Conservation (phyloP, 2,888 invertebrate genomes). For the Rotaria socialis region DNA sequence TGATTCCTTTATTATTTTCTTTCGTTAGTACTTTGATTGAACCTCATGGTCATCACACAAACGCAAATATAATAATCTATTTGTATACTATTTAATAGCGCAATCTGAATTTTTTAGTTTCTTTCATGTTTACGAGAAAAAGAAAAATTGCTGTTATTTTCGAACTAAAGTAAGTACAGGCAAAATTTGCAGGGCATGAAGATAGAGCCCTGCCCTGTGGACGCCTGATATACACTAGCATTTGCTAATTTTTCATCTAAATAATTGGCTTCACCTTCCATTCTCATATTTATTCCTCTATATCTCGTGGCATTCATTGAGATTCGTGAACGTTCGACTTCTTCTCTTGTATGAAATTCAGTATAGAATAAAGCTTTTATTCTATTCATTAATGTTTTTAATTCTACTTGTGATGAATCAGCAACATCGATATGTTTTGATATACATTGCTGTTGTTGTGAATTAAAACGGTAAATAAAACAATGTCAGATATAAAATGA, state of each 20-base stretch:
- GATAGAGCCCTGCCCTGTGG: too few species aligned
- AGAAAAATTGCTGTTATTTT: too few species aligned
- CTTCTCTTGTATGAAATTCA: neutral
- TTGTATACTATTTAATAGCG: too few species aligned
- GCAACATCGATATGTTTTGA: neutral
- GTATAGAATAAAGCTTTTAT: conserved; percentile 1
- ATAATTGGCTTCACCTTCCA: neutral
- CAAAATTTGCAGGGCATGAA: too few species aligned
- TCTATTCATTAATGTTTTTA: conserved; percentile 12
- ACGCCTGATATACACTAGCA: neutral
- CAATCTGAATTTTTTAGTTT: too few species aligned
- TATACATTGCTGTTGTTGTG: conserved; percentile 13
- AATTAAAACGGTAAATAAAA: conserved; percentile 5
- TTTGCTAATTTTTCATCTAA: conserved; percentile 24
- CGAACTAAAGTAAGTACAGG: too few species aligned
- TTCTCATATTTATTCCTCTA: neutral
- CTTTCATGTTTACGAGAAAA: too few species aligned
- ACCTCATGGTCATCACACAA: too few species aligned
- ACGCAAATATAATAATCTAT: too few species aligned
- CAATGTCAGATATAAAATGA: neutral
- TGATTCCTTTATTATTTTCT: too few species aligned
- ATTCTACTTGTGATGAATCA: conserved; percentile 27
- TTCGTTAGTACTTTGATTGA: too few species aligned
- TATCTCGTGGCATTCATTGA: too few species aligned
- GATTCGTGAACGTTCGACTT: neutral